Conservation (phyloP, 2,797 vertebrate species). For the Enteromius paludinosus region DNA sequence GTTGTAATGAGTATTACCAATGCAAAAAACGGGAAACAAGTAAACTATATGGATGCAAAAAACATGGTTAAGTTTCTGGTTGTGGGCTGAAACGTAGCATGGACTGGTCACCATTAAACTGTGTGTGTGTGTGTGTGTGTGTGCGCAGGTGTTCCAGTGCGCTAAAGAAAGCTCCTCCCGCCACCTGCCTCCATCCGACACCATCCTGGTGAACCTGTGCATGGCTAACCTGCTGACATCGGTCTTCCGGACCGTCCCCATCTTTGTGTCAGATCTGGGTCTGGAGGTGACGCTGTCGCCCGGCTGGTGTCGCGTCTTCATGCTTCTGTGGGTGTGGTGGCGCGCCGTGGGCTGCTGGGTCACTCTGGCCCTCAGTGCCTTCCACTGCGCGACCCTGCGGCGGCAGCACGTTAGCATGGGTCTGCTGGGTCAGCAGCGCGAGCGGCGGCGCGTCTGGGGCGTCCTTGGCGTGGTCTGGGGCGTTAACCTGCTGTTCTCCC, state of each 20-base stretch:
- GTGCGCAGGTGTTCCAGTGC: conserved; percentile 74
- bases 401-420: conserved; percentile 71
- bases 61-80: too few relatives aligned
- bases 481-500: conserved; percentile 75
- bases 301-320: conserved; percentile 80
- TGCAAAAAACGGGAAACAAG: too few relatives aligned
- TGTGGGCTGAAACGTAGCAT: too few relatives aligned
- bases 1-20: too few relatives aligned
- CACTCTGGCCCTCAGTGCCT: conserved; percentile 79
- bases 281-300: conserved; percentile 74
- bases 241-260: conserved; percentile 80
- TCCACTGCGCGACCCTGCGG: conserved; percentile 79
- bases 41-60: too few relatives aligned
- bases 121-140: too few relatives aligned
- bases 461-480: conserved; percentile 74
- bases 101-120: too few relatives aligned
- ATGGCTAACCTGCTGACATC: conserved; percentile 81
- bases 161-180: conserved; percentile 65
- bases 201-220: conserved; percentile 80
- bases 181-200: conserved; percentile 76
- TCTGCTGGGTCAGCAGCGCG: conserved; percentile 65
- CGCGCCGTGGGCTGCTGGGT: conserved; percentile 82
- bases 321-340: conserved; percentile 86
- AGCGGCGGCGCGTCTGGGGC: conserved; percentile 70
- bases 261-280: conserved; percentile 81